phyloP scores from a whole-genome alignment of 2,888 invertebrate species.

The Rhaphigaster nebulosa region DNA sequence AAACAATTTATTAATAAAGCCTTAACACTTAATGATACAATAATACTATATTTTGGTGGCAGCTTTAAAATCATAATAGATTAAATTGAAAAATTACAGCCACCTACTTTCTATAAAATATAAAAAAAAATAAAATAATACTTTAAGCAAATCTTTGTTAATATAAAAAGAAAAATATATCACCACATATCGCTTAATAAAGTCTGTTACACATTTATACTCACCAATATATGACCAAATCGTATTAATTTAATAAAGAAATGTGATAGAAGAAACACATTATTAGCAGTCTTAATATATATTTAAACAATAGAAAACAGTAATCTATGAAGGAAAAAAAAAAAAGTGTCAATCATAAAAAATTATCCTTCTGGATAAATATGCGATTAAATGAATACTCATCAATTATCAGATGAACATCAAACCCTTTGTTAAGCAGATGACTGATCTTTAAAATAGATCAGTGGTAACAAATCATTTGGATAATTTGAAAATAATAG shows the following conservation, averaged over 20 bases:
- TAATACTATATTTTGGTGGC: slow-evolving; percentile 50
- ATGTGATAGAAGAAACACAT: background rate
- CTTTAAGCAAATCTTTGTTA: slow-evolving; percentile 36
- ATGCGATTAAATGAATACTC: background rate
- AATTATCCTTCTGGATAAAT: background rate
- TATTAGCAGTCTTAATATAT: slow-evolving; percentile 36
- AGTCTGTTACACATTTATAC: background rate
- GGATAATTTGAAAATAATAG: background rate
- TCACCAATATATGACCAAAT: background rate
- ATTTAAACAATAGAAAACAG: background rate
- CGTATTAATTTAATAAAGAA: background rate
- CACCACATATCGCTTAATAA: slow-evolving; percentile 4
- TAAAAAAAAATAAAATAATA: background rate
- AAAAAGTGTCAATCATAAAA: background rate
- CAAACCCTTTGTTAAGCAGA: background rate
- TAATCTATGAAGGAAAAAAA: background rate
- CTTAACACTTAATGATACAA: slow-evolving; percentile 25
- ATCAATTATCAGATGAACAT: background rate
- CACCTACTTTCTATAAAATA: slow-evolving; percentile 35
- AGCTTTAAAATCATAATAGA: slow-evolving; percentile 47
- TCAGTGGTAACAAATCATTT: slow-evolving; percentile 45
- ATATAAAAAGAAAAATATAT: slow-evolving; percentile 35
- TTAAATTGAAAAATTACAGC: slow-evolving; percentile 3
- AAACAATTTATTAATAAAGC: slow-evolving; percentile 44
- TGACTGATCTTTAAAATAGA: background rate